Conservation (phyloP, 2,113 vertebrate species). For the Cyrtonyx montezumae region DNA sequence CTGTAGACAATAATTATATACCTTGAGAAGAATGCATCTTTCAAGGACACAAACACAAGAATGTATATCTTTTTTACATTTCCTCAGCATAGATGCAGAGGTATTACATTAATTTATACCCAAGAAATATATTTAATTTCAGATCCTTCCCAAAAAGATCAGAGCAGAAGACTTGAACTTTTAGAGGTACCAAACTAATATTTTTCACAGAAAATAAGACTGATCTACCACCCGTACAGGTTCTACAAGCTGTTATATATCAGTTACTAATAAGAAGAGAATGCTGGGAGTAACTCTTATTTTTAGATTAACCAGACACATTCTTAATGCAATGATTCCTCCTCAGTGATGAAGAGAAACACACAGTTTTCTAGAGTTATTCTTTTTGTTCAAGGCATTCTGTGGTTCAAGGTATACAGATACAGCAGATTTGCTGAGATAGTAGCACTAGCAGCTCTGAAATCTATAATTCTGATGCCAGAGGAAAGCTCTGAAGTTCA, state of each 20-base stretch:
- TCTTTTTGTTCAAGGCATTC: not conserved
- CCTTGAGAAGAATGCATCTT: not conserved
- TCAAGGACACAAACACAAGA: not conserved
- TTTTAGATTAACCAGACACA: not conserved
- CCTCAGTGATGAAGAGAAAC: not conserved
- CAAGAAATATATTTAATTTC: not conserved
- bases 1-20: not conserved
- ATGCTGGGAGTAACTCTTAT: not conserved
- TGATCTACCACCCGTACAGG: not conserved
- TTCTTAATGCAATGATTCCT: not conserved
- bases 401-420: not conserved
- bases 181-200: not conserved
- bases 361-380: accelerated
- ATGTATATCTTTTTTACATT: not conserved
- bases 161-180: not conserved
- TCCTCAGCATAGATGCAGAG: not conserved
- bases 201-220: not conserved
- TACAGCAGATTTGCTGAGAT: not conserved
- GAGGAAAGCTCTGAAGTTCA: not conserved
- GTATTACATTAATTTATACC: not conserved
- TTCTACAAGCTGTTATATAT: not conserved
- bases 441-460: not conserved
- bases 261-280: not conserved
- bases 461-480: not conserved
- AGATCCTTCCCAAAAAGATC: accelerated